Conservation (phyloP, 2,113 vertebrate species). For the Callaeas wilsoni region DNA sequence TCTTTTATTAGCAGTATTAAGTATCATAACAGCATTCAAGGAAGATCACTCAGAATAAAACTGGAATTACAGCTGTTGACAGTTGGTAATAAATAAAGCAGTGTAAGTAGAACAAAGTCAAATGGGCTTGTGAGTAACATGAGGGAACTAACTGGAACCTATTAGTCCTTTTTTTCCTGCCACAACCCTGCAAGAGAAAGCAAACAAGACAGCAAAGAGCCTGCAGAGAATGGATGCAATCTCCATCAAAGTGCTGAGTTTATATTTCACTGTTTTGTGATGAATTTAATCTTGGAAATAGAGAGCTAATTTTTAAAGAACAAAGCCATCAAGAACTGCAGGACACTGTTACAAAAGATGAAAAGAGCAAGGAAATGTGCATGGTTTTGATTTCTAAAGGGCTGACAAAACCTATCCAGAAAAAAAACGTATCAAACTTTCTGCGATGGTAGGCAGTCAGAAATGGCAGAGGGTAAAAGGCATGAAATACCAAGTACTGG, state of each 20-base stretch:
- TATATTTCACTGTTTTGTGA: not conserved
- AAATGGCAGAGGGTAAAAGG: accelerated
- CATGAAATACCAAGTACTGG: not conserved
- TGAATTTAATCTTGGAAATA: not conserved
- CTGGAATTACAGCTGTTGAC: not conserved
- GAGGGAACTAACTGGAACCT: not conserved
- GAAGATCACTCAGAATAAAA: not conserved
- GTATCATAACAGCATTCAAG: not conserved
- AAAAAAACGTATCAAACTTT: not conserved
- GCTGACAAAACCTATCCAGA: not conserved
- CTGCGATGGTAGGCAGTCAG: accelerated
- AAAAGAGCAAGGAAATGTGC: not conserved
- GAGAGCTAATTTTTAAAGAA: not conserved
- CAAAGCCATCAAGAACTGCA: not conserved
- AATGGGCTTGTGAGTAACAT: not conserved
- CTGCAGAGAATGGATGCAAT: not conserved
- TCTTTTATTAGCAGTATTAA: not conserved
- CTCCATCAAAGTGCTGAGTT: not conserved
- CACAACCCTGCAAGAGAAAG: not conserved
- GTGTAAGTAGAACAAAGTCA: not conserved
- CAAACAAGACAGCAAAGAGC: not conserved
- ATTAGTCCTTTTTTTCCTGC: not conserved
- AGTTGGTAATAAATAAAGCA: not conserved
- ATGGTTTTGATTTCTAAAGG: not conserved
- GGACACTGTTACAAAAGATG: not conserved